Evolutionary conservation across 2,113 vertebrate species (phyloP).

Genomic region (Syrmaticus mikado): DNA sequence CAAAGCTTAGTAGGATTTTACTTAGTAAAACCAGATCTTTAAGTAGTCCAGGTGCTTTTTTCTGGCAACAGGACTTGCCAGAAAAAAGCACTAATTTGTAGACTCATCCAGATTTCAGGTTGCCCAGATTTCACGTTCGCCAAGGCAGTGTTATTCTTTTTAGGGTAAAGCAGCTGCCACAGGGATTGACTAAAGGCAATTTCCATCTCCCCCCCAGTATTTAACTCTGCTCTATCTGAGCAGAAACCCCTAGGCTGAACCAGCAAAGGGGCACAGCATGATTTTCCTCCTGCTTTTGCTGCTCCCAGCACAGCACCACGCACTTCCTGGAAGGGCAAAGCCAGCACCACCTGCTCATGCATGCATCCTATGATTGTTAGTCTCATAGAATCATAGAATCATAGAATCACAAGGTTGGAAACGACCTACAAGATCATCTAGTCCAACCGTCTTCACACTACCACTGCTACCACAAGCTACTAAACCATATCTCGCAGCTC

Average conservation of each 20-base stretch:
- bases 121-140: background rate
- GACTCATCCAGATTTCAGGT: background rate
- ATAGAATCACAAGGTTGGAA: too few relatives aligned
- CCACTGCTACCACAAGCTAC: too few relatives aligned
- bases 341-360: background rate
- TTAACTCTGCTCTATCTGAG: background rate
- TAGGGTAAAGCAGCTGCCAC: background rate
- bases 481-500: too few relatives aligned
- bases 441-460: too few relatives aligned
- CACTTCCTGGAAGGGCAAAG: background rate
- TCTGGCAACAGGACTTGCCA: background rate
- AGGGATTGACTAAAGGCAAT: background rate
- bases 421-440: too few relatives aligned
- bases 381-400: too few relatives aligned
- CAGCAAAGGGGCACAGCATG: background rate
- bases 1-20: background rate
- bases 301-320: background rate
- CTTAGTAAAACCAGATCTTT: background rate
- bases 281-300: accelerated
- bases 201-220: background rate
- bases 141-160: background rate
- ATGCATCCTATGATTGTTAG: too few relatives aligned
- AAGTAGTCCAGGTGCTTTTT: background rate
- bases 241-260: background rate
- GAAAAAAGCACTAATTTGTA: background rate